Percentiles rank a stretch among this genome's conserved stretches.
Conservation (phyloP, 2,888 invertebrate species). For the Trissonchulus latispiculum region DNA sequence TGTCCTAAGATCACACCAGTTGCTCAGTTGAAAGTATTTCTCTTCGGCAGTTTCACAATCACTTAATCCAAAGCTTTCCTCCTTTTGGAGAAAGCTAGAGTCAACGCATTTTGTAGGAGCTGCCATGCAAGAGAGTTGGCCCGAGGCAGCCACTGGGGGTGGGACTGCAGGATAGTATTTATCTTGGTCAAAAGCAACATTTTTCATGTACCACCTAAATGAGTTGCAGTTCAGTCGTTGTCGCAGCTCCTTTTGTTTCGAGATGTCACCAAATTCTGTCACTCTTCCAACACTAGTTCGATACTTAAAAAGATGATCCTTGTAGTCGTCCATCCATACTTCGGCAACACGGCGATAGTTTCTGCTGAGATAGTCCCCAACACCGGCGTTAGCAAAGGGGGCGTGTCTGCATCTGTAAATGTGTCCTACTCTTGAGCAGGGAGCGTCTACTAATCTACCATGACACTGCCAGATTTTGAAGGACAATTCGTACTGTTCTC, state of each 20-base stretch:
- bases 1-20: constrained; percentile 62
- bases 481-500: constrained; percentile 87
- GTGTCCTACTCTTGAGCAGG: constrained; percentile 83
- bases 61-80: constrained; percentile 35
- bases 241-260: constrained; percentile 63
- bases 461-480: constrained; percentile 96
- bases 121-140: constrained; percentile 49
- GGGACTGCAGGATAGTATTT: constrained; percentile 76
- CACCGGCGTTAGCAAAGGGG: constrained; percentile 77
- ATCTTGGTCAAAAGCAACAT: constrained; percentile 77
- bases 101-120: constrained; percentile 45
- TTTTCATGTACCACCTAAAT: constrained; percentile 88
- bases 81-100: constrained; percentile 32
- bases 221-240: constrained; percentile 68
- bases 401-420: constrained; percentile 51
- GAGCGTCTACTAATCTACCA: constrained; percentile 76
- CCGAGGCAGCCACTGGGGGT: constrained; percentile 68
- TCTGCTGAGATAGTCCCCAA: constrained; percentile 62
- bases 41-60: constrained; percentile 36
- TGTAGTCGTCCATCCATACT: constrained; percentile 98
- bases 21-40: constrained; percentile 33
- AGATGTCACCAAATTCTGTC: constrained; percentile 56
- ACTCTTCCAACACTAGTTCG: constrained; percentile 51
- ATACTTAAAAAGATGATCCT: constrained; percentile 67
- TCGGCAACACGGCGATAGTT: constrained; percentile 43